These are phyloP conservation scores for Pica pica DNA, from an alignment of 2,113 vertebrate genomes.

Conservation along the genomic window DNA sequence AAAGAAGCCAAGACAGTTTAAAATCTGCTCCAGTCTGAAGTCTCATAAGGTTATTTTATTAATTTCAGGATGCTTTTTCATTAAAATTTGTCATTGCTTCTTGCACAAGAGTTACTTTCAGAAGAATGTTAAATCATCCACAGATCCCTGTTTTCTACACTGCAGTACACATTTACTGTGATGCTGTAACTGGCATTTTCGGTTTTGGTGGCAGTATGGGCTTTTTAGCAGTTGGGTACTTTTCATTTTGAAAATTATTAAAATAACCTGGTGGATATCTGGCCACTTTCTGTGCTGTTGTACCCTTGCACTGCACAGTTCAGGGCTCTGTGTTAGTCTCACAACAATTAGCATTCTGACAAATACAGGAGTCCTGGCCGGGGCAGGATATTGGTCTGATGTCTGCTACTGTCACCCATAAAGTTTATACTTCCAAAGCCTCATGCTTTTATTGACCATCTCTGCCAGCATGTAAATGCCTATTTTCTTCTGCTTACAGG, in stretches of 20 bases:
- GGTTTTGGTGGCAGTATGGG: neutral
- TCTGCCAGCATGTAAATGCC: neutral
- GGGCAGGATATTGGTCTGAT: neutral
- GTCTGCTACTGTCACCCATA: neutral
- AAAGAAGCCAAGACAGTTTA: neutral
- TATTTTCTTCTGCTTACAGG: constrained; percentile 56
- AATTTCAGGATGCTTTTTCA: neutral
- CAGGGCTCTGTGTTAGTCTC: neutral
- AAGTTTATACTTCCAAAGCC: neutral
- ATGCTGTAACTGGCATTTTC: neutral
- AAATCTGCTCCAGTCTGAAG: neutral
- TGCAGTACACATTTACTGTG: neutral
- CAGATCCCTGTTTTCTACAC: neutral
- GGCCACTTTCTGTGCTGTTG: neutral
- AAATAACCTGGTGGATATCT: neutral
- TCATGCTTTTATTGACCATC: neutral
- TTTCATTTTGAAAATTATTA: neutral
- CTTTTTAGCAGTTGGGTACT: neutral
- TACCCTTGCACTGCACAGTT: neutral
- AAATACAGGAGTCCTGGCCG: neutral
- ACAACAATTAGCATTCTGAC: neutral
- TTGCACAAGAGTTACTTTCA: neutral
- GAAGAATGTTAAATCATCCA: neutral
- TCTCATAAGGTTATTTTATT: neutral
- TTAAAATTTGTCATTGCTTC: neutral